Evolutionary conservation across 2,797 vertebrate species (phyloP).

Genomic region (Pelodytes ibericus): DNA sequence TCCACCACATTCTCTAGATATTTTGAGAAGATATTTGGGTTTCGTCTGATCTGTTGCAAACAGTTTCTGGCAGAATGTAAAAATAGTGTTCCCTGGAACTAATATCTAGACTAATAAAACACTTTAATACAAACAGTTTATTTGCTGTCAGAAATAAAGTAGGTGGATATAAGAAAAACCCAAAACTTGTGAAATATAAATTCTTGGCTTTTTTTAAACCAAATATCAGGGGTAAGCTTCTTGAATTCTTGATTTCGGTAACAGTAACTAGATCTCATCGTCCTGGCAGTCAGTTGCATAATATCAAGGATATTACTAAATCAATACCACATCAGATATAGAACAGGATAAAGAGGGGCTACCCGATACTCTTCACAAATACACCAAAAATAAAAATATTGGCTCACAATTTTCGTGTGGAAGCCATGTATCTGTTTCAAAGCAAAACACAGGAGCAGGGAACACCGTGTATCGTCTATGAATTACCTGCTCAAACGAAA

Average conservation of each 20-base stretch:
- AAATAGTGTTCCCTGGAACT: neutral
- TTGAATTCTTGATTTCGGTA: neutral
- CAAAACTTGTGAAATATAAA: neutral
- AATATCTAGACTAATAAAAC: neutral
- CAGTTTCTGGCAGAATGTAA: neutral
- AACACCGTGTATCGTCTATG: conserved; percentile 25
- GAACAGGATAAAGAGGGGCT: neutral
- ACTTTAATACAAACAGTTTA: neutral
- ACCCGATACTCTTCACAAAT: conserved; percentile 14
- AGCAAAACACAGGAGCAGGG: neutral
- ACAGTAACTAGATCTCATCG: neutral
- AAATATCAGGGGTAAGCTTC: neutral
- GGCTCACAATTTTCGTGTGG: conserved; percentile 6
- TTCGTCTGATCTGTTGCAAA: neutral
- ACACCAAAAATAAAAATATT: conserved; percentile 17
- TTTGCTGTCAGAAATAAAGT: neutral
- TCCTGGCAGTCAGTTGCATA: neutral
- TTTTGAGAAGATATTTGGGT: neutral
- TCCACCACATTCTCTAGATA: neutral
- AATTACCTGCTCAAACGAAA: neutral
- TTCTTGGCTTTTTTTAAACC: neutral
- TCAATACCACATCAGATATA: conserved; percentile 9
- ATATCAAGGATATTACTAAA: neutral
- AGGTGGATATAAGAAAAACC: neutral
- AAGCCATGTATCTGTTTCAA: conserved; percentile 23